A percentile compares a stretch with the other conserved stretches of the same genome.
Evolutionary conservation across 2,797 vertebrate species (phyloP).

Genomic region (Margarornis squamiger): DNA sequence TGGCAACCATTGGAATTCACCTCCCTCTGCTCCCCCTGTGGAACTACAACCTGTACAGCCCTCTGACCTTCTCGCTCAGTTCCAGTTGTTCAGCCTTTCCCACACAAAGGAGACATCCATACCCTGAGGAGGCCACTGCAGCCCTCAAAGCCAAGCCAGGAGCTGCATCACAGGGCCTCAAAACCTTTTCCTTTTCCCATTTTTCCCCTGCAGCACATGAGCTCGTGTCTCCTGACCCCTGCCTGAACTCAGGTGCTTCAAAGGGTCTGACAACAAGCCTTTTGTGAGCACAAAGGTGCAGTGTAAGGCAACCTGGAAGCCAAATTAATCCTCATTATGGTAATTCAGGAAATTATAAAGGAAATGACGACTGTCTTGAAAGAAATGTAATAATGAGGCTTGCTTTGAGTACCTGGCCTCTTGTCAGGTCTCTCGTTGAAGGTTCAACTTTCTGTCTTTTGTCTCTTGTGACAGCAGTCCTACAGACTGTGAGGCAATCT

Average conservation of each 20-base stretch:
- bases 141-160: neutral
- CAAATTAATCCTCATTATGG: conserved; percentile 65
- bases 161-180: neutral
- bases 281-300: conserved; percentile 26
- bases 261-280: conserved; percentile 38
- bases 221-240: conserved; percentile 37
- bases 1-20: neutral
- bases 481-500: neutral
- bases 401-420: neutral
- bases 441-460: neutral
- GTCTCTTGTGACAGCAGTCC: neutral
- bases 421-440: neutral
- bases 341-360: conserved; percentile 57
- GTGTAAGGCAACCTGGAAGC: conserved; percentile 37
- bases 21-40: neutral
- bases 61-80: neutral
- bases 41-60: neutral
- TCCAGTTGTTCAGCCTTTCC: neutral
- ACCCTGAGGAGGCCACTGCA: neutral
- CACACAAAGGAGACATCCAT: neutral
- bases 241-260: conserved; percentile 51
- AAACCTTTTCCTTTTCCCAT: neutral
- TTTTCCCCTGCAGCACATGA: neutral
- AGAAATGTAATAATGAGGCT: conserved; percentile 37
- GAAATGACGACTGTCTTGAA: conserved; percentile 47